Evolutionary conservation across 2,888 invertebrate genomes (phyloP).

Genomic region (Pantelozetes paolii): DNA sequence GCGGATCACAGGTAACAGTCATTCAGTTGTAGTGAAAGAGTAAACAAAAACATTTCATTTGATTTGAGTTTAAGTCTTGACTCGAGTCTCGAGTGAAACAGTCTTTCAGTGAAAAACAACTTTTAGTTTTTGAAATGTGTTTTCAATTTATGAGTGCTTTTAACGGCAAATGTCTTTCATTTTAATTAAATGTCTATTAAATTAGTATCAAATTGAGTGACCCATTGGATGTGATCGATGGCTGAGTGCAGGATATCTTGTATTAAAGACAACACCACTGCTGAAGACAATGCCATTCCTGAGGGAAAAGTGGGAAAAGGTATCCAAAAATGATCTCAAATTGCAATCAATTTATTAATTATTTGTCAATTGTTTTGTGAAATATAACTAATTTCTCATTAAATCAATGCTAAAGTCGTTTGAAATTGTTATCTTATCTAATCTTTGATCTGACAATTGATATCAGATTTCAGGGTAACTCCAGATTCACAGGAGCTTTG

Average conservation of each 20-base stretch:
- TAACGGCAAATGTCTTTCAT: no score
- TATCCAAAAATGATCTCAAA: neutral
- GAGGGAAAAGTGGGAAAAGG: slow-evolving; percentile 28
- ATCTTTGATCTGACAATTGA: no score
- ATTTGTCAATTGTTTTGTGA: neutral
- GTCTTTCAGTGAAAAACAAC: no score
- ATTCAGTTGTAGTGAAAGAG: neutral
- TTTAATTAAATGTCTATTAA: neutral
- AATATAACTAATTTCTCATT: no score
- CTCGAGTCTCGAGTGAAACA: neutral
- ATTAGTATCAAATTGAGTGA: neutral
- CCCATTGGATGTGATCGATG: neutral
- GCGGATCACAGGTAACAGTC: no score
- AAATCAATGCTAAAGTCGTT: no score
- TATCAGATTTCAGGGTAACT: no score
- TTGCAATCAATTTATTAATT: no score
- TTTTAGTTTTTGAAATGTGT: neutral
- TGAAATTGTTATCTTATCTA: no score
- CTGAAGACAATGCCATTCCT: neutral
- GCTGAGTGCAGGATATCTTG: slow-evolving; percentile 29
- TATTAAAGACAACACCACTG: neutral
- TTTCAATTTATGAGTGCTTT: neutral
- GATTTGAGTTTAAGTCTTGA: neutral
- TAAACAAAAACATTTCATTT: neutral
- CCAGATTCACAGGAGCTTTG: no score